Conservation (phyloP, 2,888 invertebrate species). For the Gymnoscelis rufifasciata region DNA sequence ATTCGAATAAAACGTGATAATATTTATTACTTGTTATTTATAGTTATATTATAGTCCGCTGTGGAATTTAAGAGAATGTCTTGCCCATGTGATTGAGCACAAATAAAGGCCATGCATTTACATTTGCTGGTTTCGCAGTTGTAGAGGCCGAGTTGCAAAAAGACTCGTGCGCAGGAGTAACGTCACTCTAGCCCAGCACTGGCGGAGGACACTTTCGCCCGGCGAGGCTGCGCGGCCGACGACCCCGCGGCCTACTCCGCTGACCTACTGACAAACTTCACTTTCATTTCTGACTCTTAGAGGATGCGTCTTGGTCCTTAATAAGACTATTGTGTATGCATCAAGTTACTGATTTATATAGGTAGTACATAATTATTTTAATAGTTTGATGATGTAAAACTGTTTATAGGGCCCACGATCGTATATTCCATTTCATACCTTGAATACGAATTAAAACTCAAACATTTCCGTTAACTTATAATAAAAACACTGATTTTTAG, state of each 20-base stretch:
- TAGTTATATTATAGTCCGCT: background rate
- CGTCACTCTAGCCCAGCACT: conserved; percentile 46
- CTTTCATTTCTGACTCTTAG: conserved; percentile 75
- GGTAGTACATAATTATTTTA: too few species aligned
- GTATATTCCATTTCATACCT: too few species aligned
- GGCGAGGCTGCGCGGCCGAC: conserved; percentile 77
- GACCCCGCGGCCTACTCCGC: conserved; percentile 76
- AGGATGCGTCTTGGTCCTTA: conserved; percentile 57
- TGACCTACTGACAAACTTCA: conserved; percentile 75
- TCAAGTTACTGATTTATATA: too few species aligned
- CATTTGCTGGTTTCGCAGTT: conserved; percentile 68
- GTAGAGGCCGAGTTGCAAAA: conserved; percentile 78
- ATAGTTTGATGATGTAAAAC: too few species aligned
- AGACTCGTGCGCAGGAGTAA: conserved; percentile 63
- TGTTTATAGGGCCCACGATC: too few species aligned
- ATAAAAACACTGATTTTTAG: too few species aligned
- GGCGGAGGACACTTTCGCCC: conserved; percentile 72
- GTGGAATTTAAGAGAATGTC: conserved; percentile 23
- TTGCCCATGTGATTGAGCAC: conserved; percentile 48
- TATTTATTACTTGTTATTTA: background rate
- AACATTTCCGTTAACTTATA: too few species aligned
- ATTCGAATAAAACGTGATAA: too few species aligned
- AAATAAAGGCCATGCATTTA: conserved; percentile 68
- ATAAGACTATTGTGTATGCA: too few species aligned
- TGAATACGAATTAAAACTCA: too few species aligned